phyloP scores from a whole-genome alignment of 2,113 vertebrate genomes.

The Synchiropus splendidus region DNA sequence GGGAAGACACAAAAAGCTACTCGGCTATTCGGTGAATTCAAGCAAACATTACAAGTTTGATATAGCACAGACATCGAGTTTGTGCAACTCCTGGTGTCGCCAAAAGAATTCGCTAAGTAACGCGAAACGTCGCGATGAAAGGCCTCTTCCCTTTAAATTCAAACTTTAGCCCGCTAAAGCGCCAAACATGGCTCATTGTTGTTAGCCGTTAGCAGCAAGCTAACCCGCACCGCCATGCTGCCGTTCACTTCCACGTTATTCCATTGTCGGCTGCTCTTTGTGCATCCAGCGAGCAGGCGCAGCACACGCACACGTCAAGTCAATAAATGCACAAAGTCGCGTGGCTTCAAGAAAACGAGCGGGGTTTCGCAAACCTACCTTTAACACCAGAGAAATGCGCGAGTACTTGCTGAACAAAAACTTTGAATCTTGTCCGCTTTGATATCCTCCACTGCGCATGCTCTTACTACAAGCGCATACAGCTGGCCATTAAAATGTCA shows the following conservation, averaged over 20 bases:
- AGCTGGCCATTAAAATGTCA: slow-evolving; percentile 59
- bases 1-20: slow-evolving; percentile 64
- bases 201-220: slow-evolving; percentile 61
- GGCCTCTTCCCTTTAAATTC: slow-evolving; percentile 27
- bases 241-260: slow-evolving; percentile 58
- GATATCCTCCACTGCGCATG: slow-evolving; percentile 64
- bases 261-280: slow-evolving; percentile 56
- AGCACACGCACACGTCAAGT: slow-evolving; percentile 5
- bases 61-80: neutral
- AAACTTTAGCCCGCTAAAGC: slow-evolving; percentile 59
- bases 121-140: neutral
- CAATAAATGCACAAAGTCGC: neutral
- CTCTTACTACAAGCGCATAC: slow-evolving; percentile 65
- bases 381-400: slow-evolving; percentile 24
- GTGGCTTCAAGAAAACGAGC: neutral
- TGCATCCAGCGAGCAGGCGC: neutral
- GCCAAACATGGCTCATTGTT: slow-evolving; percentile 66
- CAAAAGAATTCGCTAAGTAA: neutral
- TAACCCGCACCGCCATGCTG: slow-evolving; percentile 58
- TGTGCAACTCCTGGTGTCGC: fast-evolving
- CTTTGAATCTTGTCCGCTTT: slow-evolving; percentile 68
- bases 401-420: slow-evolving; percentile 68
- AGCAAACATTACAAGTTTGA: slow-evolving; percentile 4
- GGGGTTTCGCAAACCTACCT: neutral
- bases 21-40: slow-evolving; percentile 21